Evolutionary conservation across 30 jellyfish, hydroid and myxozoan genomes (phyloP), one percentile per base, ranked within the genome.

Genomic region (Morbakka virulenta): DNA sequence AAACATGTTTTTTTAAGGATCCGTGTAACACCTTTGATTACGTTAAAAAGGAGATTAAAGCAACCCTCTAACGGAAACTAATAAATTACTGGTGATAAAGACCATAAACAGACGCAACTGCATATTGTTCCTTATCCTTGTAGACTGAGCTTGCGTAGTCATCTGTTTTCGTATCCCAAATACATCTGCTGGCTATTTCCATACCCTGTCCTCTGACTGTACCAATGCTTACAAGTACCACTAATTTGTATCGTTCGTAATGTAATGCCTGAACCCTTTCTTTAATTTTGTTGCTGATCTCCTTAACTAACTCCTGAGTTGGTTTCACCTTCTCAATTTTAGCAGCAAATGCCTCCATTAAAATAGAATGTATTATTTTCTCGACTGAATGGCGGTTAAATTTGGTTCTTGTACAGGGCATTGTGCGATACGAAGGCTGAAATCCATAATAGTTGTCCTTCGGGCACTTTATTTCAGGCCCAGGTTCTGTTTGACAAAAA

Each of bases 141-240:
- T 64, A 84, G 78, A 83, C 27, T 68, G 78, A 87, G 23, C 82
- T 41, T 1, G 95, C 87, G 57, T 64, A 84, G 53, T 84, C 76
- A 83, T 84, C 95, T 2, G 88, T 75, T 53, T 84, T 76, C 32
- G 75, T 89, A 1, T 84, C 89, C 95, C 95, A 84, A n/a, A 84
- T 79, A 41, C 95, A 84, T 17, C 95, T 66, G 67, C 95, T 84
- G 24, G 95, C 95, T 3, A 84, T 67, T 28, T 28, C 34, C 20
- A 76, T 70, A 35, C 78, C 72, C 74, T 84, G 89, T 3, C 95
- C 89, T 21, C 33, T 47, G 63, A 30, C 62, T 62, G 82, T 67
- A 36, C 95, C 95, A 49, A 74, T n/a, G 35, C 66, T 79, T 11
- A 72, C 95, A 75, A 68, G 47, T 22, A 67, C 78, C 75, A 84